Percentiles rank a stretch among this genome's conserved stretches.
phyloP scores from a whole-genome alignment of 2,888 invertebrate species.

The Acanthosepion pharaonis region DNA sequence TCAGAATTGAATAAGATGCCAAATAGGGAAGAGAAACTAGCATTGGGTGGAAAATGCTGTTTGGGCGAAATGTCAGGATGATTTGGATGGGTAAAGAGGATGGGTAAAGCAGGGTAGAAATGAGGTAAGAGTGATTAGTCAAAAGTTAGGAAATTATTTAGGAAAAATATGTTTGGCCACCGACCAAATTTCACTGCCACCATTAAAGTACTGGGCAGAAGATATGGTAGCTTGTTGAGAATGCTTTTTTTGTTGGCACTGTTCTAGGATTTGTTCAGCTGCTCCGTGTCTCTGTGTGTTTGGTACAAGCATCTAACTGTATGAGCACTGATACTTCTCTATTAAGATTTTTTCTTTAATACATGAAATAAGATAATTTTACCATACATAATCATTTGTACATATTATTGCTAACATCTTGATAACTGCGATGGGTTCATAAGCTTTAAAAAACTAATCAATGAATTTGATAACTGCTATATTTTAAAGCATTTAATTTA shows the following conservation, averaged over 20 bases:
- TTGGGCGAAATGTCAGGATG: slow-evolving; percentile 4
- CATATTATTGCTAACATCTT: not conserved
- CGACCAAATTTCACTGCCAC: not conserved
- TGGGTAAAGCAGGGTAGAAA: not conserved
- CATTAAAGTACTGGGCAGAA: not conserved
- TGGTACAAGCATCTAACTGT: not conserved
- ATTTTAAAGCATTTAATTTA: too few relatives aligned
- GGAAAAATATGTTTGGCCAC: not conserved
- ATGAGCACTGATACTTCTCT: not conserved
- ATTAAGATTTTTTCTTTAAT: not conserved
- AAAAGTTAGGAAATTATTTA: slow-evolving; percentile 14
- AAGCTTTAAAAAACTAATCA: too few relatives aligned
- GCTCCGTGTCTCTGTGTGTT: not conserved
- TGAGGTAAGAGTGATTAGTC: not conserved
- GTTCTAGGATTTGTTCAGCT: slow-evolving; percentile 17
- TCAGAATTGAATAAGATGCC: not conserved
- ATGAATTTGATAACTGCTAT: too few relatives aligned
- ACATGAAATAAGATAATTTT: not conserved
- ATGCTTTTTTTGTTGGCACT: not conserved
- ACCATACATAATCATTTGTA: not conserved
- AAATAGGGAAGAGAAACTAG: not conserved
- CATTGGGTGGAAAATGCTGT: not conserved
- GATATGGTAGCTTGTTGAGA: too few relatives aligned
- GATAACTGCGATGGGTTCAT: too few relatives aligned
- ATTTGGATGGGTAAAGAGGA: not conserved